Base-by-base conservation (phyloP, 2,113 vertebrate genomes). In the Rhipidura dahli region DNA sequence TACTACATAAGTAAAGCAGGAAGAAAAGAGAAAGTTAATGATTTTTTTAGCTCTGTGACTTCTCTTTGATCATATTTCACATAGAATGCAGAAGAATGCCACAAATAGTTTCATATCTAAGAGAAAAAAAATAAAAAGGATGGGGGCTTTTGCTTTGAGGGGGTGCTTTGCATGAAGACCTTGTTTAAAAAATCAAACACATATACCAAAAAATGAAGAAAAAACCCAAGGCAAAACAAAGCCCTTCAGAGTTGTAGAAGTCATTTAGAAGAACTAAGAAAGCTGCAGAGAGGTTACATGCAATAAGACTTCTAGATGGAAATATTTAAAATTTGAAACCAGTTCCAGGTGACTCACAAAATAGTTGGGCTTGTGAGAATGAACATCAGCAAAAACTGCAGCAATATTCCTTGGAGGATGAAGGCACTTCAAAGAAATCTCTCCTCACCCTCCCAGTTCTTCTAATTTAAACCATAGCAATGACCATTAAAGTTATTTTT, bases 401-500 rank as follows among this genome's bases (percentile, higher is more conserved):
- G 9, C 65, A 71, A 26, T 39, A 30, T 39, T 87, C 90, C 39
- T 69, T 93, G 80, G 40, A 49, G 94, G 79, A 89, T 11, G 50
- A 86, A 71, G 54, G 51, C 59, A 76, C 86, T 96, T 93, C 53
- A 95, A 93, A 89, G 75, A 54, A 64, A 12, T 24, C 15, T 75
- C 42, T 90, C 27, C 17, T 33, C 30, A 44, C 5, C 24, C 37
- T 81, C 45, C 12, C 35, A 35, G 2, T 72, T 91, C 31, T 72
- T 84, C 64, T 94, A 71, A 87, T 95, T 95, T 93, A 96, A 94
- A 68, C 83, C 70, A 68, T 28, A 73, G 30, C 15, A 76, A 45
- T 92, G 65, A 54, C 88, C 44, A 64, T 64, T 89, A 59, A 91
- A 94, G 87, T 86, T 84, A 71, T 40, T 95, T 94, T 95, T 95